Base-by-base conservation (phyloP, 2,888 invertebrate genomes). In the Tipula unca region DNA sequence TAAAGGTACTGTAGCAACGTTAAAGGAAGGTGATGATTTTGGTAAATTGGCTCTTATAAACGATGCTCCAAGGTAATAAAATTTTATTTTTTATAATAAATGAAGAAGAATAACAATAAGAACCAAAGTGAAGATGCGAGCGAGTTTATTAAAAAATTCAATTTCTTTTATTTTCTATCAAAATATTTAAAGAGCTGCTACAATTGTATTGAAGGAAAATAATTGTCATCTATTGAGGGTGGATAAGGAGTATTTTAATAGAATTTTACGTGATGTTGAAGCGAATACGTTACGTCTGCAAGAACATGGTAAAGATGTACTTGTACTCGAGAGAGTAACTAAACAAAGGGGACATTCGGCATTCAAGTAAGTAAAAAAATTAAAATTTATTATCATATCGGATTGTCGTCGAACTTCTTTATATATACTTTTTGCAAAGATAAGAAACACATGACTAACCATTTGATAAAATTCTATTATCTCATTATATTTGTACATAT, bases 11-110 rank as follows among this genome's bases (percentile, higher is more conserved):
- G 96, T 96, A 42, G 95, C 95, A 87, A 95, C 95, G 82, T 91
- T 96, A 54, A 94, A 95, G 89, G 96, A 96, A 90, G 96, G 96
- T 86, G 96, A 96, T 91, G 96, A 96, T 91, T 96, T 96, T 90
- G 96, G 96, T 85, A 96, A 96, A 91, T 92, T 96, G 88, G 96
- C 96, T 83, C 92, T 96, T 87, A 95, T 96, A 88, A 96, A 96
- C 90, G 96, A 96, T 91, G 95, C 95, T 85, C 96, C 96, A 82
- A 94, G 96, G 95, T 95, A 91, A 90, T 5, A n/a, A 48, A 29
- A 25, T 48, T 25, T 25, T 69, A 86, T 14, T 85, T 69, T 10
- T 35, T 1, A 17, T 48, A 48, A 17, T 20, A 0, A 2, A 86
- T 36, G 85, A 85, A 85, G 20, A 82, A n/a, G 29, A 69, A 85